Evolutionary conservation across 23 tunicate species (phyloP).

Genomic region (Ciona savignyi): DNA sequence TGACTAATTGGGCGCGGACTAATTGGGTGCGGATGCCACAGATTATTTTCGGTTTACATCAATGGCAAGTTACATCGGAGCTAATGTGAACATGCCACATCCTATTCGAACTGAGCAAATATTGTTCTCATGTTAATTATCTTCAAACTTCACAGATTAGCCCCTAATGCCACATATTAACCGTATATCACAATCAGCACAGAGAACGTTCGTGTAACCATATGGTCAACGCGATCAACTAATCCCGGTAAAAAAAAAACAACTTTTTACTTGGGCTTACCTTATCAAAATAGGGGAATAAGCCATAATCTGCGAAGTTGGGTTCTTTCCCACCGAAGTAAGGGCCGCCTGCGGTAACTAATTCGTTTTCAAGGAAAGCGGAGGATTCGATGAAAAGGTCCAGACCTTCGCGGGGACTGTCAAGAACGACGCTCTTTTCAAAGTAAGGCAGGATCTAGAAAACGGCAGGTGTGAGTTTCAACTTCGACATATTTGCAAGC

Average conservation of each 20-base stretch:
- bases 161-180: too few species aligned
- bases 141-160: too few species aligned
- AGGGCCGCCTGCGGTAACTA: slow-evolving; percentile 28
- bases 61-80: too few species aligned
- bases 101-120: too few species aligned
- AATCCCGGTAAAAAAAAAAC: too few species aligned
- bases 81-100: too few species aligned
- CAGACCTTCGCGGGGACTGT: slow-evolving; percentile 78
- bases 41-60: too few species aligned
- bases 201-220: too few species aligned
- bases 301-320: slow-evolving; percentile 60
- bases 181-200: too few species aligned
- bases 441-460: slow-evolving; percentile 82
- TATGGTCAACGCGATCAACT: too few species aligned
- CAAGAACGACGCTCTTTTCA: slow-evolving; percentile 42
- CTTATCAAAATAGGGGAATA: slow-evolving; percentile 78
- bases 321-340: slow-evolving; percentile 76
- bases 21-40: too few species aligned
- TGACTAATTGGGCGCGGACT: not conserved
- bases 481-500: not conserved
- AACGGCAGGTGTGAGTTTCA: not conserved
- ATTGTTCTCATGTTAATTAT: too few species aligned
- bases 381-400: slow-evolving; percentile 73
- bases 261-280: slow-evolving; percentile 15
- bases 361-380: slow-evolving; percentile 56